phyloP scores from a whole-genome alignment of 1,140 invertebrate species.

The Hyposmocoma kahamanoa region DNA sequence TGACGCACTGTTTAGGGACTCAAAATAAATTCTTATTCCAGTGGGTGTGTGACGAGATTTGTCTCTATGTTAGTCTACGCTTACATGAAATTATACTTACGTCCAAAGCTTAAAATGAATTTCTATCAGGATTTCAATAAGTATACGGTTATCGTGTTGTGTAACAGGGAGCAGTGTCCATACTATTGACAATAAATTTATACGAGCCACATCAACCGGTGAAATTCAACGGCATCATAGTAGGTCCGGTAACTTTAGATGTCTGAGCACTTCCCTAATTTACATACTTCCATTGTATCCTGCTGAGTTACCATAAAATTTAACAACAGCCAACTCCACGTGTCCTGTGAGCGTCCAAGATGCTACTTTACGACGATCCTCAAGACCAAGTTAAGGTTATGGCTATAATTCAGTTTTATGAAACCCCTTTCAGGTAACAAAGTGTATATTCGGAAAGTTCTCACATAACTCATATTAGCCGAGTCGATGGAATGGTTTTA shows the following conservation, averaged over 20 bases:
- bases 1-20: constrained; percentile 39
- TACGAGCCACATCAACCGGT: constrained; percentile 21
- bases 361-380: constrained; percentile 61
- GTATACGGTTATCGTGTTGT: too few species aligned
- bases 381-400: constrained; percentile 63
- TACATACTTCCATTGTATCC: constrained; percentile 59
- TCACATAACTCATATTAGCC: constrained; percentile 42
- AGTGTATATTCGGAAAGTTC: constrained; percentile 56
- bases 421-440: constrained; percentile 65
- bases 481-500: constrained; percentile 2
- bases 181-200: constrained; percentile 21
- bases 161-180: constrained; percentile 20
- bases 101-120: too few species aligned
- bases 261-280: constrained; percentile 39
- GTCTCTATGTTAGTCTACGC: too few species aligned
- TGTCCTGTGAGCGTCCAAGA: constrained; percentile 53
- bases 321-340: constrained; percentile 50
- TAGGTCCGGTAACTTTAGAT: constrained; percentile 21
- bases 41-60: too few species aligned
- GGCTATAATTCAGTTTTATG: constrained; percentile 67
- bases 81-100: too few species aligned
- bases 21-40: too few species aligned
- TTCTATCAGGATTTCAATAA: too few species aligned
- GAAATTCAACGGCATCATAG: constrained; percentile 27
- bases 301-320: constrained; percentile 58